Base-by-base conservation (phyloP, 2,888 invertebrate species). In the Hyposoter didymator region DNA sequence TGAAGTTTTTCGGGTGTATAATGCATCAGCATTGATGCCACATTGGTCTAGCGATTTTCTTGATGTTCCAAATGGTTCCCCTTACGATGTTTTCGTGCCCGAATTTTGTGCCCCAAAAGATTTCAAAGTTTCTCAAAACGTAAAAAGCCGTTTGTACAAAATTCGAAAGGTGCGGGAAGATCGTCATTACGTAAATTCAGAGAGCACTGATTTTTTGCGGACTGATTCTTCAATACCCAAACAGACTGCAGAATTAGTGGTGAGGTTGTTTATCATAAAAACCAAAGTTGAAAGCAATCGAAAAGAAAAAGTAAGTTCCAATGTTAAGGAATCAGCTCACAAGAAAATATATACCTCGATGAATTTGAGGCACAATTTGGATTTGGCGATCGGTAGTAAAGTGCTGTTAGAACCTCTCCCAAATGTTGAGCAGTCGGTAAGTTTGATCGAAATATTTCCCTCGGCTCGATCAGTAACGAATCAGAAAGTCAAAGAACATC, bases 371-470 rank as follows among this genome's bases (percentile, higher is more conserved):
- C 90, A 94, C 19, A 95, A 95, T 86, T 94, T 96, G 67, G 94
- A 94, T 87, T 90, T 96, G 83, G 94, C 95, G 59, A 94, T 95
- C 84, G 96, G 96, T 12, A 94, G 94, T 69, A 96, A 95, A 93
- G 94, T 96, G 6, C 93, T 95, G 52, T 92, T 96, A 35, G 82
- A 87, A 43, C 66, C 78, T n/a, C n/a, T 95, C 6, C 93, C 94
- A 0, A 92, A 93, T 74, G 90, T 89, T n/a, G 90, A 94, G 2
- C 93, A 93, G 3, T 93, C 94, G 85, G 94, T 94, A 0, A 94
- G 95, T 5, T 87, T 89, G 32, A 94, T 95, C 87, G 95, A 96
- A 90, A 93, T 96, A 69, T 90, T 94, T 6, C 94, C 95, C 0
- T 78, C 83, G 19, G 76, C 78, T 19, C 80, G 78, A 1, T 66